phyloP scores from a whole-genome alignment of 1,140 invertebrate species.

The Diorhabda carinulata region DNA sequence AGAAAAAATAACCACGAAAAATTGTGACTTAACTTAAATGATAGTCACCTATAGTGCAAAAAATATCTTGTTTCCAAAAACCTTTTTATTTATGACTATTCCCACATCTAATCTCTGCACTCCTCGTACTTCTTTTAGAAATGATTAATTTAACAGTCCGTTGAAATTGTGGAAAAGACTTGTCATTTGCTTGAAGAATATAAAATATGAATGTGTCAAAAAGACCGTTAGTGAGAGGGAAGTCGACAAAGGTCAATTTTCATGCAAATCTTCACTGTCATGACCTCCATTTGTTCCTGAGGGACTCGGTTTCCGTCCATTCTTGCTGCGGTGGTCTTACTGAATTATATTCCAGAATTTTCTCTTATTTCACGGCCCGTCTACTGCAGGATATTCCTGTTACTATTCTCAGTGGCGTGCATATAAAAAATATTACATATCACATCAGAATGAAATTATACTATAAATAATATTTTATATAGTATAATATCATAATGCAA shows the following conservation, averaged over 20 bases:
- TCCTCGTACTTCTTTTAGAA: not conserved
- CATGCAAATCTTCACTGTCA: slow-evolving; percentile 40
- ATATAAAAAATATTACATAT: too few species aligned
- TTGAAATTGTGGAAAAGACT: slow-evolving; percentile 3
- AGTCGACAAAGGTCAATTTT: slow-evolving; percentile 38
- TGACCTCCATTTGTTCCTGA: slow-evolving; percentile 35
- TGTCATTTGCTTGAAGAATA: slow-evolving; percentile 12
- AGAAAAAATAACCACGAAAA: too few species aligned
- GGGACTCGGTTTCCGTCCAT: slow-evolving; percentile 23
- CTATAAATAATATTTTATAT: too few species aligned
- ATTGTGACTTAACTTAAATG: too few species aligned
- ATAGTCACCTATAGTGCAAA: too few species aligned
- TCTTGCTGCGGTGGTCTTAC: slow-evolving; percentile 8
- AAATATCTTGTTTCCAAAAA: too few species aligned
- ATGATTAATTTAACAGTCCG: slow-evolving; percentile 14
- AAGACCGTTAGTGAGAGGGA: slow-evolving; percentile 7
- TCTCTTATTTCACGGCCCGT: slow-evolving; percentile 37
- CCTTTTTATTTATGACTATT: not conserved
- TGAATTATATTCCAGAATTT: slow-evolving; percentile 21
- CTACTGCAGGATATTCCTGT: slow-evolving; percentile 25
- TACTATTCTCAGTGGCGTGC: not conserved
- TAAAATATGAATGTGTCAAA: slow-evolving; percentile 24
- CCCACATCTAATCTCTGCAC: not conserved
- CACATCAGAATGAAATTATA: too few species aligned
- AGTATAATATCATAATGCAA: too few species aligned